A percentile compares a stretch with the other conserved stretches of the same genome.
phyloP scores from a whole-genome alignment of 2,113 vertebrate genomes.

The Dipodomys stephensi region DNA sequence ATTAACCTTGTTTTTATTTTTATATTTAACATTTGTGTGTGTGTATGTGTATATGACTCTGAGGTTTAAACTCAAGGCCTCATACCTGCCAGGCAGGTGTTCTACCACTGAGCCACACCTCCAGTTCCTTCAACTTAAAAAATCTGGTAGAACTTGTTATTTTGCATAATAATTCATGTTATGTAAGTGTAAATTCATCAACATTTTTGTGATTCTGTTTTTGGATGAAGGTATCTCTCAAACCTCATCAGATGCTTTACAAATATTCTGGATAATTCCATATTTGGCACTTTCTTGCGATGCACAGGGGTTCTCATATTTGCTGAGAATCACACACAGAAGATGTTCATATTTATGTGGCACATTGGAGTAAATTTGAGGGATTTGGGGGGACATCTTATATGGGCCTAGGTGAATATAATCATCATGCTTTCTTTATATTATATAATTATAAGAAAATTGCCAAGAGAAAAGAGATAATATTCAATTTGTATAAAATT shows the following conservation, averaged over 20 bases:
- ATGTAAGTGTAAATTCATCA: neutral
- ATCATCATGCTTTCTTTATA: slow-evolving; percentile 49
- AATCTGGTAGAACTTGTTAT: neutral
- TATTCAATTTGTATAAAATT: slow-evolving; percentile 61
- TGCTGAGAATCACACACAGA: neutral
- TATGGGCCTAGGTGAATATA: slow-evolving; percentile 7
- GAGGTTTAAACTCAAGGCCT: too few species aligned
- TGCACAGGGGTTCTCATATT: neutral
- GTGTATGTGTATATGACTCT: too few species aligned
- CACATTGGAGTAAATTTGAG: neutral
- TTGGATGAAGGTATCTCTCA: neutral
- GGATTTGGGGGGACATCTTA: neutral
- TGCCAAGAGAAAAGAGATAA: slow-evolving; percentile 42
- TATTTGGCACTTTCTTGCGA: neutral
- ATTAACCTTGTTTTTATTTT: slow-evolving; percentile 24
- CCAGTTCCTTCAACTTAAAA: too few species aligned
- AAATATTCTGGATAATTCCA: neutral
- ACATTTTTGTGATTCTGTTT: slow-evolving; percentile 8
- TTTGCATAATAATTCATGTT: neutral
- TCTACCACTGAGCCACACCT: too few species aligned
- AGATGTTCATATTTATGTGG: neutral
- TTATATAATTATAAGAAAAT: slow-evolving; percentile 34
- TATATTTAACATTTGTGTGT: neutral
- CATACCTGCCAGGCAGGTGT: too few species aligned
- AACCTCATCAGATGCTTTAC: neutral